A percentile compares a stretch with the other conserved stretches of the same genome.
These are phyloP conservation scores for Pentalonia nigronervosa DNA, from an alignment of 1,140 invertebrate genomes.

Conservation along the genomic window DNA sequence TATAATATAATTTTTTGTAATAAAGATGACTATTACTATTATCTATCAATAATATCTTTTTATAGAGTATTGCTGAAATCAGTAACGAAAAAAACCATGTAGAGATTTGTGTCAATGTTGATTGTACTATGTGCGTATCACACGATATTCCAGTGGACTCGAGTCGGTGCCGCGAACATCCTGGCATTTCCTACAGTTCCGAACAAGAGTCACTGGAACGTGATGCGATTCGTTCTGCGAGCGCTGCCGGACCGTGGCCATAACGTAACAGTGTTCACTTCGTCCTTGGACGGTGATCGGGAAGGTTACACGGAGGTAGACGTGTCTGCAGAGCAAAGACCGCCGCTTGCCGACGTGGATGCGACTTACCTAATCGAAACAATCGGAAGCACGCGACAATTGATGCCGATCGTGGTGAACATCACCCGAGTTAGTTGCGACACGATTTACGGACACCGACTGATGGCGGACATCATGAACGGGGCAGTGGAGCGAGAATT, in stretches of 20 bases:
- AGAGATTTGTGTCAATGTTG: neutral
- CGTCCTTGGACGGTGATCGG: neutral
- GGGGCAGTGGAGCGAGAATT: neutral
- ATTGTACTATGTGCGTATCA: neutral
- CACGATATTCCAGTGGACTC: neutral
- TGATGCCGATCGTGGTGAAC: neutral
- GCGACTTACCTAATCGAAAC: too few species aligned
- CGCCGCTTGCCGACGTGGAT: neutral
- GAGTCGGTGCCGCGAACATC: neutral
- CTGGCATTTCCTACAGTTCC: constrained; percentile 60
- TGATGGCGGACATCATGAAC: neutral
- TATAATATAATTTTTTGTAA: too few species aligned
- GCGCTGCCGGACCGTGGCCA: constrained; percentile 63
- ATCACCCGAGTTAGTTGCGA: neutral
- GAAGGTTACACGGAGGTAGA: neutral
- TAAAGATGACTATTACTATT: too few species aligned
- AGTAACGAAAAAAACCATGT: neutral
- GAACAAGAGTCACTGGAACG: constrained; percentile 63
- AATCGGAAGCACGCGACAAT: neutral
- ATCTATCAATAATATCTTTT: too few species aligned
- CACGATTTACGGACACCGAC: neutral
- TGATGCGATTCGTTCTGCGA: constrained; percentile 62
- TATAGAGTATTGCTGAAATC: neutral
- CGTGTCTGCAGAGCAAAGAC: neutral
- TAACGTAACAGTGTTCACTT: constrained; percentile 62